Base-by-base conservation (phyloP, 2,797 vertebrate genomes). In the Propithecus perrieri region DNA sequence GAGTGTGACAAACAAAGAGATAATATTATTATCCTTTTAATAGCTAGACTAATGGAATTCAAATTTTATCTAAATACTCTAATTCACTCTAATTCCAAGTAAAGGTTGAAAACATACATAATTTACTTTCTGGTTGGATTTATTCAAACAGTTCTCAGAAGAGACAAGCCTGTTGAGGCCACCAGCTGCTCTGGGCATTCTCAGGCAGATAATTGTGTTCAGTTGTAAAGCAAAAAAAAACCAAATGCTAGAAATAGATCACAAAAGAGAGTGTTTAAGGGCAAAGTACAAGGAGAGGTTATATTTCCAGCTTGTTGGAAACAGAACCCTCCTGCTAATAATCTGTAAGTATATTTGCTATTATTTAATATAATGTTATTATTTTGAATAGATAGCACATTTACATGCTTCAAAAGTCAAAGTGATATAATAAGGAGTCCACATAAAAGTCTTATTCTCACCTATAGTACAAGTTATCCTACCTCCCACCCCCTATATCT, bases 91-190 rank as follows among this genome's bases (percentile, higher is more conserved):
- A 93, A 91, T 95, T 94, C 86, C 91, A 93, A 74, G 26, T 63
- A 22, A 74, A 93, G 74, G 46, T 95, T 85, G 80, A 91, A 78
- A 91, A 95, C 41, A 89, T 79, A 59, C 72, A 89, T 86, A 85
- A 95, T 95, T 95, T 81, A 93, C 55, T 75, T 89, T 96, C 38
- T 95, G 30, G 41, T 72, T 95, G 20, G 71, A 75, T 91, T 96
- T 95, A 97, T 85, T 85, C 61, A 93, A 93, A 89, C 26, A 61
- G 20, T 91, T 95, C 88, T 96, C 91, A 93, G 67, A 91, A 95
- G 61, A 89, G 55, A 93, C 30, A 55, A 69, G 59, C 20, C 48
- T 80, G 30, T 33, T 89, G 46, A 93, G 84, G 30, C 53, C 38
- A 83, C 90, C 72, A 93, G 67, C 90, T 96, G 72, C n/a, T 67